Conservation (phyloP, 2,113 vertebrate genomes). For the Calypte anna region DNA sequence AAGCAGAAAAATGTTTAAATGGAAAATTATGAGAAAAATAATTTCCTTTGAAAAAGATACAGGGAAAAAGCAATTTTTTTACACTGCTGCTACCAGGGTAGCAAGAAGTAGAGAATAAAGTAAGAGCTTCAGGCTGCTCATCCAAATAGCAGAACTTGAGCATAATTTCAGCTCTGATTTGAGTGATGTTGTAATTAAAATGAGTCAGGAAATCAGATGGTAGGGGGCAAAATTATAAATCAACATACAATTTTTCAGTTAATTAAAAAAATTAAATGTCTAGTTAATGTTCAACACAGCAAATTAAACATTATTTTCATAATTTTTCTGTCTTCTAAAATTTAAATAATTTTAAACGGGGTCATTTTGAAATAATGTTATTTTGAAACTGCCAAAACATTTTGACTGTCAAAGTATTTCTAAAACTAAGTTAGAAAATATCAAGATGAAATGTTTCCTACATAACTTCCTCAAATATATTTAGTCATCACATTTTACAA, state of each 20-base stretch:
- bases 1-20: not conserved
- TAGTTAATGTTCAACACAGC: not conserved
- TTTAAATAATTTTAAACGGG: not conserved
- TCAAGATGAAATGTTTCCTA: not conserved
- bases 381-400: not conserved
- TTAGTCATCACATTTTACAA: not conserved
- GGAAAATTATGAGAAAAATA: not conserved
- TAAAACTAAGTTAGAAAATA: not conserved
- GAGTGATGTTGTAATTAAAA: constrained; percentile 11
- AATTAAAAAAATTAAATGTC: not conserved
- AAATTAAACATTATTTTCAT: not conserved
- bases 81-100: not conserved
- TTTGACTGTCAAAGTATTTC: not conserved
- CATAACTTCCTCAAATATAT: not conserved
- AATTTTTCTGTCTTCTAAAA: not conserved
- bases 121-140: not conserved
- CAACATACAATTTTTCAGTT: not conserved
- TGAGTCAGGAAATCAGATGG: constrained; percentile 23
- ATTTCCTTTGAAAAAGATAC: not conserved
- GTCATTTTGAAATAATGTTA: not conserved
- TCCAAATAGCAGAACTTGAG: not conserved
- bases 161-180: constrained; percentile 23
- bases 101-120: not conserved
- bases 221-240: not conserved
- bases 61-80: not conserved